phyloP scores from a whole-genome alignment of 2,113 vertebrate species.

The Propithecus coquereli region DNA sequence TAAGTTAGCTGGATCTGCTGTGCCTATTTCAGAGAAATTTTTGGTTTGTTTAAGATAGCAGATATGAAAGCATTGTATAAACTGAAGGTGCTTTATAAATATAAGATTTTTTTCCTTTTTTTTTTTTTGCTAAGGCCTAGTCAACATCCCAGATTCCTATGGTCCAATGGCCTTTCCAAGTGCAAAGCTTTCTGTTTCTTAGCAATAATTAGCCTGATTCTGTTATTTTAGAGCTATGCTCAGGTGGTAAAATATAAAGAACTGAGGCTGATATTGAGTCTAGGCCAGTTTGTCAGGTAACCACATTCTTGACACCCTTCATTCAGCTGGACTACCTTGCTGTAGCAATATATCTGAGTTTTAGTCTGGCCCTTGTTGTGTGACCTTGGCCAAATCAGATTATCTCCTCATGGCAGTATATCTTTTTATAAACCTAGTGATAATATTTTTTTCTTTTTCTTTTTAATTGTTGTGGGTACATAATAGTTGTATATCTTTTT shows the following conservation, averaged over 20 bases:
- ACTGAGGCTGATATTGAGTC: background rate
- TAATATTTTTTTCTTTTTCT: background rate
- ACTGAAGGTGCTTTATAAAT: slow-evolving; percentile 11
- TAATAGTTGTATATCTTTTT: too few relatives aligned
- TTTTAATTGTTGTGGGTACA: too few relatives aligned
- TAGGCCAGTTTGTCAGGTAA: background rate
- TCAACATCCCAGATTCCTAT: background rate
- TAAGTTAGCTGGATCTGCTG: background rate
- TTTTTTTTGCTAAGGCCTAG: background rate
- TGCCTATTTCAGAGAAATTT: background rate
- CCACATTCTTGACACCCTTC: background rate
- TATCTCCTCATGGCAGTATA: background rate
- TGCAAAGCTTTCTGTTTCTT: slow-evolving; percentile 4
- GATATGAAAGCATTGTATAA: background rate
- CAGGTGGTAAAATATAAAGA: background rate
- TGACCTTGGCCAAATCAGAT: background rate
- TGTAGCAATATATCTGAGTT: slow-evolving; percentile 2
- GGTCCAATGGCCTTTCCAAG: background rate
- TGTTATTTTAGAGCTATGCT: slow-evolving; percentile 3
- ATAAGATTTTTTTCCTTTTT: background rate
- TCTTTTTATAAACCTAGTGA: slow-evolving; percentile 10
- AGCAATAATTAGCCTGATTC: background rate
- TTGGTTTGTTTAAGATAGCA: background rate
- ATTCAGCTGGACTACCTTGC: background rate
- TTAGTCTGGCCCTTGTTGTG: background rate